These are phyloP conservation scores for Uloborus plumipes DNA, from an alignment of 2,888 invertebrate genomes.

Conservation along the genomic window DNA sequence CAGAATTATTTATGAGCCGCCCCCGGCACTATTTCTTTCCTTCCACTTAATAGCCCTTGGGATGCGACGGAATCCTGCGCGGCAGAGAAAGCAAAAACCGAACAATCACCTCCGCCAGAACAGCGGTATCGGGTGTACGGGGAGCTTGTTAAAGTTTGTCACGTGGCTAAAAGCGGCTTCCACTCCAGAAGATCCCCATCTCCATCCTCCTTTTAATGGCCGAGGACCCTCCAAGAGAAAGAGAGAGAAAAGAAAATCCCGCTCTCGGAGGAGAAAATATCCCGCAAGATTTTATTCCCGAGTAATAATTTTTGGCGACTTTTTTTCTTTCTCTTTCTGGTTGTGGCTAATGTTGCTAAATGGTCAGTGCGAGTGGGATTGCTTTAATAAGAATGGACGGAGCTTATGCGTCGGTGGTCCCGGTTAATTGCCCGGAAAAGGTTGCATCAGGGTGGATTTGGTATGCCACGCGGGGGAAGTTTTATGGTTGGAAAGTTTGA, in stretches of 20 bases:
- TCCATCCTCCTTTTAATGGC: not conserved
- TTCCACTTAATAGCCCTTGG: slow-evolving; percentile 45
- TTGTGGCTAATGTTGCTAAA: slow-evolving; percentile 1
- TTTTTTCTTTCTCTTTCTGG: no score
- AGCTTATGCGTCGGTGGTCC: no score
- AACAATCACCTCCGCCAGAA: slow-evolving; percentile 14
- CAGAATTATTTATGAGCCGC: not conserved
- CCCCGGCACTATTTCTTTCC: slow-evolving; percentile 11
- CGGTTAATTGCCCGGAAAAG: no score
- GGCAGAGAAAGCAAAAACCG: slow-evolving; percentile 13
- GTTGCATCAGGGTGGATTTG: no score
- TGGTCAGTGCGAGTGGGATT: slow-evolving; percentile 5
- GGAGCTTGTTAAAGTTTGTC: slow-evolving; percentile 51
- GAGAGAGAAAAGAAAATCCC: no score
- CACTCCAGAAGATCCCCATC: slow-evolving; percentile 25
- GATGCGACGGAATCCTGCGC: slow-evolving; percentile 24
- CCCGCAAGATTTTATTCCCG: slow-evolving; percentile 9
- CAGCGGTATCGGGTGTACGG: slow-evolving; percentile 33
- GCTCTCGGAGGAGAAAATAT: no score
- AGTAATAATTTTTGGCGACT: slow-evolving; percentile 6
- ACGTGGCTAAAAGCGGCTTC: slow-evolving; percentile 42
- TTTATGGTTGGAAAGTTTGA: no score
- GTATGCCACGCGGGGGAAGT: no score
- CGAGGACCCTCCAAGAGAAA: no score
- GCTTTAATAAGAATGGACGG: not conserved